Base-by-base conservation (phyloP, 1,140 invertebrate species). In the Euura saliciscinereae region DNA sequence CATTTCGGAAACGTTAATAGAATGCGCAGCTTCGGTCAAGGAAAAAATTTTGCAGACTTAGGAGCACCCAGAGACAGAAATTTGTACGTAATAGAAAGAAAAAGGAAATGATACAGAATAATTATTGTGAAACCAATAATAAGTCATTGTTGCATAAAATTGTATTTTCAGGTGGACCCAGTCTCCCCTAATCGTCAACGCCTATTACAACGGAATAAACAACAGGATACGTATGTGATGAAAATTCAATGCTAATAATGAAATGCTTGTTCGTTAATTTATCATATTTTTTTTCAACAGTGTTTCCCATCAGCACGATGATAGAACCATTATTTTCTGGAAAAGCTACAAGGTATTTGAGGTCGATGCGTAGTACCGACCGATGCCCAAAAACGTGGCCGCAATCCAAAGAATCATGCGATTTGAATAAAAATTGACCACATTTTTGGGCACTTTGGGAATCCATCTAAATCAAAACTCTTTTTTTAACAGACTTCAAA, bases 41-140 rank as follows among this genome's bases (percentile, higher is more conserved):
- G 51, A n/a, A 59, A 59, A 59, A 59, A 59, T 59, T 59, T 59
- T n/a, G 51, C 51, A n/a, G 51, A 59, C 3, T 59, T 59, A 59
- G 8, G 51, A 59, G 13, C 3, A 8, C 13, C 10, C 51, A 8
- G 51, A 59, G 13, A 59, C 6, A 59, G 51, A 59, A 59, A 59
- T 59, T 59, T n/a, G 51, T 59, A n/a, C 13, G 51, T 59, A 59
- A 11, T 28, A 28, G 28, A 28, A 28, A 28, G 28, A 28, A 28
- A 28, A 28, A 28, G 1, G 1, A 28, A 28, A 28, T 28, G 28
- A 28, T 28, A 28, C 28, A 28, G 28, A 28, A 28, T 28, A 28
- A 28, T 28, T 28, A 28, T 28, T 28, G 28, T 28, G 1, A 28
- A 28, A 28, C 28, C 28, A 28, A 28, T 1, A 28, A 28, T 28